Base-by-base conservation (phyloP, 1,140 invertebrate species). In the Mactra quadrangularis region DNA sequence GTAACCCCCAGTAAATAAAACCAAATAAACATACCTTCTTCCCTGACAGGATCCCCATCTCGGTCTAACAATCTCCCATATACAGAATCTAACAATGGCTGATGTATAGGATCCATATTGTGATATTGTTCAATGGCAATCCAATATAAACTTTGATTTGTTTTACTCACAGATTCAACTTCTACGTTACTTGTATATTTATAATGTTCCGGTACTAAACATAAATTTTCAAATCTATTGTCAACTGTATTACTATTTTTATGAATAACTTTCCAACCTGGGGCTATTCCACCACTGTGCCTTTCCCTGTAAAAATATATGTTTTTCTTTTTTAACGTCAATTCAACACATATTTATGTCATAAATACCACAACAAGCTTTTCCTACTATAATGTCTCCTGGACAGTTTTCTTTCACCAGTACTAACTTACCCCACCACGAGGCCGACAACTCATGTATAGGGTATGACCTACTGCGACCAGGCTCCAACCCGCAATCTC, bases 171-270 rank as follows among this genome's bases (percentile, higher is more conserved):
- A 11, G 87, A 77, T 62, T 89, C 86, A n/a, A 70, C 62, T 68
- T 66, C 82, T 82, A 41, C 25, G 68, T 41, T 62, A 13, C 31
- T 52, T 64, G 27, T 53, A 41, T 53, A 25, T 45, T 47, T 71
- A 50, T 41, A 52, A 27, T 29, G 33, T 70, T 89, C 87, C 4
- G 90, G 90, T 22, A 93, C 91, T 52, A 94, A 86, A 33, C 85
- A 86, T 59, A 94, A 88, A 86, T 94, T 94, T 79, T 94, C 93
- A 83, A 94, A 84, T 45, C 94, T 90, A 81, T 94, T 94, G 87
- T 94, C 94, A 19, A 94, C 93, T 3, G 94, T 94, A 6, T 94
- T 92, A 76, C 92, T 90, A 85, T 94, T 94, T 68, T 91, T 90
- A 85, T 94, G 94, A 2, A 93, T 83, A 35, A 94, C 94, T 85